Evolutionary conservation across 2,888 invertebrate genomes (phyloP), one percentile per base, ranked within the genome.

Genomic region (Zaprionus obscuricornis): DNA sequence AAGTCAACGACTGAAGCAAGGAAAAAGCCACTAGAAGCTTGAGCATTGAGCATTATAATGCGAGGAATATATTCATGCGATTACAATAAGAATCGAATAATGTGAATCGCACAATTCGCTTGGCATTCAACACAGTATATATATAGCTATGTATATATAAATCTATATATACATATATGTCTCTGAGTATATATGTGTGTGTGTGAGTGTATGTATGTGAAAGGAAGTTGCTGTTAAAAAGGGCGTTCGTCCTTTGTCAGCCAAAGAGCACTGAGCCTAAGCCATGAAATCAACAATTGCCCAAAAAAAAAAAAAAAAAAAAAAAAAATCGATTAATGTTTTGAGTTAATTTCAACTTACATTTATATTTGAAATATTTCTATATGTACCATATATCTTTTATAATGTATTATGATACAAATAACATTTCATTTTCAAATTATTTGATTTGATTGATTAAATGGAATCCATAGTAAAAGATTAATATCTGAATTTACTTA

Each of bases 81-180:
- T 84, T 77, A 84, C 79, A 84, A 79, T 79, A 72, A 84, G 75
- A 81, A 81, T 84, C 81, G 77, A 78, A 83, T 81, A 70, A 74
- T 78, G 66, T 65, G 58, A 50, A 57, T 57, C 49, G 46, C 52
- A 66, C 66, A 66, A 66, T 69, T 69, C 66, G 52, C 40, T 52
- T 56, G 46, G 16, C 55, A 55, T 45, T 68, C 65, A 59, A 33
- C 16, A 43, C 39, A 31, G 14, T 20, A 17, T 26, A 5, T 34
- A 20, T 22, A 4, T 16, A 27, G 7, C 18, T 29, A 16, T 11
- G 1, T 16, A 8, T 39, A 8, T 27, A 4, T 26, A 10, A 24
- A 11, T 24, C 10, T 40, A 16, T 29, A 37, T 26, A 42, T 18
- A n/a, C n/a, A n/a, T n/a, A 4, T 16, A 27, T n/a, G 24, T 29